Evolutionary conservation across 2,797 vertebrate genomes (phyloP), one percentile per base, ranked within the genome.

Genomic region (Cichlasoma orientale): DNA sequence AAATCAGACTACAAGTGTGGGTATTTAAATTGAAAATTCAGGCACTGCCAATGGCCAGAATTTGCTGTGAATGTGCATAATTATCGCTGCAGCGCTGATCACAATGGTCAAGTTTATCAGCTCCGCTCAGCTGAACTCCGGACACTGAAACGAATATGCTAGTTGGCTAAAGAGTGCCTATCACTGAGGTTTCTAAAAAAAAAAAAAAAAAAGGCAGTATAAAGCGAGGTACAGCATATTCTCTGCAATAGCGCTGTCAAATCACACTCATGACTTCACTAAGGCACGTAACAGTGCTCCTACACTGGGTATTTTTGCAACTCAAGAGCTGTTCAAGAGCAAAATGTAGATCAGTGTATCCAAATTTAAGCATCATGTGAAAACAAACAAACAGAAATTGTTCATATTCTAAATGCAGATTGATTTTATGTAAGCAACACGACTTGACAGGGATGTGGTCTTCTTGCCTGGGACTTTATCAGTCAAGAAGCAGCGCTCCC

Each of bases 131-230:
- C 75, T 56, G 52, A 86, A 78, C 79, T 61, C 50, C 13, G 59
- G 69, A 80, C 56, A 25, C 6, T 54, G 74, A 82, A 82, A 86
- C 68, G 31, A 85, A 88, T 69, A 63, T 21, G 11, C 55, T 83
- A 69, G 52, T 74, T 80, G 70, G 80, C 82, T 63, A 55, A 79
- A 86, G 72, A 83, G 83, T 12, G 68, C 53, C 61, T 52, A 83
- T 83, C 85, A 78, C 5, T 12, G 52, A 12, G 66, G 7, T 12
- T 58, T 77, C 85, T 85, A 33, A 33, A 33, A 31, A 31, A 27
- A 3, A 89, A 86, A 90, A 90, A 90, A 90, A 86, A 90, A 86
- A n/a, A n/a, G 90, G 76, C 53, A 1, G 59, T 47, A 79, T 81
- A 79, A 86, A 78, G 72, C 7, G 41, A 83, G 72, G 71, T 50